Base-by-base conservation (phyloP, 2,888 invertebrate genomes). In the Lycaena phlaeas region DNA sequence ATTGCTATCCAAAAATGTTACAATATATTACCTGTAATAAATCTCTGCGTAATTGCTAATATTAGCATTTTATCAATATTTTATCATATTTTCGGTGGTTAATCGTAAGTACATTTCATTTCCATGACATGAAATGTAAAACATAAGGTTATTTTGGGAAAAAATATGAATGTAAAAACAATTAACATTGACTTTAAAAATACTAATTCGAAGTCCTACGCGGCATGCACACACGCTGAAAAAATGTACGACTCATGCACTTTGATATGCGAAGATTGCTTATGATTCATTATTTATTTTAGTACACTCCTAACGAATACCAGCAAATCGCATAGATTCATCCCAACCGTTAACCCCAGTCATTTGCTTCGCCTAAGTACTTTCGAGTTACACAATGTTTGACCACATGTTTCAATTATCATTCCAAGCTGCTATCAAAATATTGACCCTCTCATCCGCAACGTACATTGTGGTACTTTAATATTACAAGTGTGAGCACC, bases 391-490 rank as follows among this genome's bases (percentile, higher is more conserved):
- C 82, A 70, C 74, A 84, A 84, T 79, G 66, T 82, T 81, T 81
- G 69, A 73, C 71, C 82, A 78, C 72, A 78, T 79, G 79, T 78
- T 73, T 66, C 68, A 59, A 70, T 58, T 61, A 64, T 59, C 61
- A 53, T 51, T 70, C 68, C 78, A 72, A 74, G 72, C 73, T 59
- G 53, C 75, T 77, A 81, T 76, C 78, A 84, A 68, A 82, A 84
- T 82, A 84, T 84, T 82, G 76, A 79, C 72, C 63, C 76, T 76
- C 77, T 77, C 69, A 77, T 74, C 69, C 72, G 61, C 76, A 69
- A 68, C 56, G 61, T 66, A 65, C 68, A 70, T 64, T 74, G 70
- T 72, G 59, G 67, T 61, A 62, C 68, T 76, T 67, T 66, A 61
- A 71, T 64, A 61, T 64, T 62, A 71, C 73, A 68, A 75, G 73